phyloP scores from a whole-genome alignment of 1,140 invertebrate genomes.

The Whitmania pigra region DNA sequence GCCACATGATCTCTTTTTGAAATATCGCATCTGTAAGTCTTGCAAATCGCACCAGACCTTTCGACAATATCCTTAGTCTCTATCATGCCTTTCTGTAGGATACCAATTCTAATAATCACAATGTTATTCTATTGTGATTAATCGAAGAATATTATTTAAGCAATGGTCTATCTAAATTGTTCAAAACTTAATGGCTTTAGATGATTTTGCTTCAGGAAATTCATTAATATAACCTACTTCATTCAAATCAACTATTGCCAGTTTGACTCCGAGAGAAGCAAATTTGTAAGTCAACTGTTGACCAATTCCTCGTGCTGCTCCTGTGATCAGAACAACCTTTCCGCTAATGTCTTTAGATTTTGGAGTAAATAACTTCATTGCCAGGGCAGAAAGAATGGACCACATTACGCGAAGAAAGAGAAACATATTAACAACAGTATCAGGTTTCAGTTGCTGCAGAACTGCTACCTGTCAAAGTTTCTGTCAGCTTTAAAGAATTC shows the following conservation, averaged over 20 bases:
- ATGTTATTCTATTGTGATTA: neutral
- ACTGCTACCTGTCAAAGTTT: no score
- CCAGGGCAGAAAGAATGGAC: neutral
- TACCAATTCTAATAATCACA: neutral
- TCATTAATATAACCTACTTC: slow-evolving; percentile 1
- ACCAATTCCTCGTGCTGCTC: slow-evolving; percentile 63
- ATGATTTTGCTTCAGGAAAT: no score
- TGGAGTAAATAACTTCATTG: neutral
- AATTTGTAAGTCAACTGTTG: slow-evolving; percentile 63
- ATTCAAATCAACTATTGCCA: slow-evolving; percentile 83
- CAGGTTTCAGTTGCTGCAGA: no score
- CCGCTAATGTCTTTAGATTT: slow-evolving; percentile 8
- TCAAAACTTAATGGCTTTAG: no score
- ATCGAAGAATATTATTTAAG: neutral
- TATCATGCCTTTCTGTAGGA: neutral
- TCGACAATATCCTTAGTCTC: neutral
- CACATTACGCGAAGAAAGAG: neutral
- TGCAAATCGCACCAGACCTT: slow-evolving; percentile 26
- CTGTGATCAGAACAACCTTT: slow-evolving; percentile 22
- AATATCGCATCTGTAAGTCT: slow-evolving; percentile 35
- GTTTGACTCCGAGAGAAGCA: slow-evolving; percentile 60
- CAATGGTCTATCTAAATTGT: neutral
- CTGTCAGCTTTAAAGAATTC: no score
- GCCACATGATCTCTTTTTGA: slow-evolving; percentile 31
- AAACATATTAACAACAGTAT: neutral